These are phyloP conservation scores for Acanthurus leucopareius DNA, from an alignment of 2,797 vertebrate species.

Conservation along the genomic window DNA sequence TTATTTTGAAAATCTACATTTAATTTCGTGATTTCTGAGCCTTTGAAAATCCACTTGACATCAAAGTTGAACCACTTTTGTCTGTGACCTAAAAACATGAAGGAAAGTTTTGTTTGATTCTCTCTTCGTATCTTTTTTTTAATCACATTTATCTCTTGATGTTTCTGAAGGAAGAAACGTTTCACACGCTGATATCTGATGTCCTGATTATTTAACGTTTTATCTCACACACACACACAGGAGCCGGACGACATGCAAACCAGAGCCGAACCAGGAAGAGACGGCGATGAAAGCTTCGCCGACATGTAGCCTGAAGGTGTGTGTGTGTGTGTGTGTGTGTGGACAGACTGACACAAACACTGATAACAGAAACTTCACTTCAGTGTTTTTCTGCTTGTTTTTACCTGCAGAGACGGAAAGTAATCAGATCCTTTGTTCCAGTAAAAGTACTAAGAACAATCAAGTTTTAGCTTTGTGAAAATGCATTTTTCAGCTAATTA, in stretches of 20 bases:
- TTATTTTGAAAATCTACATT: slow-evolving; percentile 14
- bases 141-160: not conserved
- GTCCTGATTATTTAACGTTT: slow-evolving; percentile 24
- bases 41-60: not conserved
- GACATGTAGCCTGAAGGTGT: not conserved
- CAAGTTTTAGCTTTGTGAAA: not conserved
- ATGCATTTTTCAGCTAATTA: not conserved
- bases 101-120: not conserved
- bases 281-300: not conserved
- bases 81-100: not conserved
- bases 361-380: not conserved
- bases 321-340: not conserved
- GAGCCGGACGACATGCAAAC: slow-evolving; percentile 44
- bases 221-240: slow-evolving; percentile 20
- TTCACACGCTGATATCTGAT: slow-evolving; percentile 17
- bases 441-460: too few relatives aligned
- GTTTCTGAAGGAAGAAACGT: slow-evolving; percentile 30
- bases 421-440: too few relatives aligned
- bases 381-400: too few relatives aligned
- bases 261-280: slow-evolving; percentile 32
- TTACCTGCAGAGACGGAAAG: too few relatives aligned
- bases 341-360: not conserved
- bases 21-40: not conserved
- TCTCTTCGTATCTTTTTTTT: not conserved
- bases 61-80: not conserved